phyloP scores from a whole-genome alignment of 2,797 vertebrate species.

The Lateolabrax maculatus region DNA sequence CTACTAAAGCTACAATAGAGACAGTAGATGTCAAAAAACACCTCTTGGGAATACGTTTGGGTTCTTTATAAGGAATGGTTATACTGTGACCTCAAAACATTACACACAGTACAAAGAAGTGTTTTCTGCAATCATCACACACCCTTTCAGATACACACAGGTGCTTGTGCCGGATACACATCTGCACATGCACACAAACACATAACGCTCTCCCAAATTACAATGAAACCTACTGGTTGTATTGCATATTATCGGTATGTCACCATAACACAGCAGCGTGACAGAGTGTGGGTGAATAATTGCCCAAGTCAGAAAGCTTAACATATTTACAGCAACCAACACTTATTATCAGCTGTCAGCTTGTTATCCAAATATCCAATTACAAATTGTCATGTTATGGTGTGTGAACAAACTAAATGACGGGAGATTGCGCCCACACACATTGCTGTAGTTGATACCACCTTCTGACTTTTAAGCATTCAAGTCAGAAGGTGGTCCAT shows the following conservation, averaged over 20 bases:
- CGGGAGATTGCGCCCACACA: slow-evolving; percentile 20
- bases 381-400: slow-evolving; percentile 54
- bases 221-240: neutral
- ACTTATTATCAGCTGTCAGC: slow-evolving; percentile 59
- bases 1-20: slow-evolving; percentile 25
- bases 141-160: neutral
- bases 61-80: slow-evolving; percentile 10
- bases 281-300: slow-evolving; percentile 59
- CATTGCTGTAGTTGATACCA: slow-evolving; percentile 18
- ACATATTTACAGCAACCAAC: slow-evolving; percentile 45
- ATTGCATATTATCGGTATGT: slow-evolving; percentile 17
- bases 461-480: slow-evolving; percentile 1
- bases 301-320: slow-evolving; percentile 55
- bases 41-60: slow-evolving; percentile 14
- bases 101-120: neutral
- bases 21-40: slow-evolving; percentile 25
- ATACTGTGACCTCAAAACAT: slow-evolving; percentile 23
- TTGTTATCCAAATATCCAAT: slow-evolving; percentile 58
- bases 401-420: slow-evolving; percentile 58
- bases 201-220: neutral
- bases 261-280: slow-evolving; percentile 19
- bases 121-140: neutral
- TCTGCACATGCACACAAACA: neutral
- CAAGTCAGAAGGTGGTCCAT: too few species aligned
- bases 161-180: neutral